phyloP scores from a whole-genome alignment of 2,888 invertebrate genomes.

The Spicauda simplicius region DNA sequence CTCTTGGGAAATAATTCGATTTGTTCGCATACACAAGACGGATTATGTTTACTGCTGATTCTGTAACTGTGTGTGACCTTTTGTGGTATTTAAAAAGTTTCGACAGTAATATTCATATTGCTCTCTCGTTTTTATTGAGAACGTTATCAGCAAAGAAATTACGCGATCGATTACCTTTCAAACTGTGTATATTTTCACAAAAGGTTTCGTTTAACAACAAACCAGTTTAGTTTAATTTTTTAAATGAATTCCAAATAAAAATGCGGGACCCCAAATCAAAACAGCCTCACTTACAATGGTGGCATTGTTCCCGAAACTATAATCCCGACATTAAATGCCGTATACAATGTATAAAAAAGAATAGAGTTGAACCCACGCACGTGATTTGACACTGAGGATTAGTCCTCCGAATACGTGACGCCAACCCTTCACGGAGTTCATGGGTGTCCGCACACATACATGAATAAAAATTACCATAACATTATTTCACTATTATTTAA shows the following conservation, averaged over 20 bases:
- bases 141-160: background rate
- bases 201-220: background rate
- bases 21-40: background rate
- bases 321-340: constrained; percentile 27
- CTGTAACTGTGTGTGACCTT: background rate
- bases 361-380: constrained; percentile 58
- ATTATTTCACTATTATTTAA: background rate
- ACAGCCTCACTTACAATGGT: constrained; percentile 3
- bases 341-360: constrained; percentile 12
- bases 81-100: background rate
- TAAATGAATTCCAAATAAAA: background rate
- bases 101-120: background rate
- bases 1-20: constrained; percentile 24
- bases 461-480: constrained; percentile 9
- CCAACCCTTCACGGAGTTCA: constrained; percentile 64
- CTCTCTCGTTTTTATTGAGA: background rate
- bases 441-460: constrained; percentile 52
- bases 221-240: background rate
- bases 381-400: constrained; percentile 77
- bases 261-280: constrained; percentile 12
- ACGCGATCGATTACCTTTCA: no score
- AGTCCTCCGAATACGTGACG: constrained; percentile 75
- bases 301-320: constrained; percentile 24
- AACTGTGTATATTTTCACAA: no score
- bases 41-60: background rate